Evolutionary conservation across 2,113 vertebrate genomes (phyloP).

Genomic region (Catagonus wagneri): DNA sequence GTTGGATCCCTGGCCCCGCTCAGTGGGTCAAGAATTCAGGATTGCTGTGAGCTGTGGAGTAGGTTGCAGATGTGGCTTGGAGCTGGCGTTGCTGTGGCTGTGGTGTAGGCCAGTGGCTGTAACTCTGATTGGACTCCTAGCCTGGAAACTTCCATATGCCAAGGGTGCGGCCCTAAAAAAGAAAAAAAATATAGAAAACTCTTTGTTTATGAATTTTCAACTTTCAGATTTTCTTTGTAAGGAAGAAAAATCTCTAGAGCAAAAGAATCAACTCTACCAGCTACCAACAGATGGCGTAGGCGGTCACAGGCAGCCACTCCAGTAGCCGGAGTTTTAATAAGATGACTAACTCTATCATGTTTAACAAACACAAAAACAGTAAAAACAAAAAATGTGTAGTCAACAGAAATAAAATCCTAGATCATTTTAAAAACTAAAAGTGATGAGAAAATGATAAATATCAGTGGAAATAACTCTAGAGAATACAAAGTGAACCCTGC

Average conservation of each 20-base stretch:
- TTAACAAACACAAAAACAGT: slow-evolving; percentile 35
- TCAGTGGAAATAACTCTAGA: not conserved
- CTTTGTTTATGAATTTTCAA: not conserved
- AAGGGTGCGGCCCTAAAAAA: too few species aligned
- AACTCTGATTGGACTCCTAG: too few species aligned
- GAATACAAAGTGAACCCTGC: not conserved
- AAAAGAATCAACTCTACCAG: slow-evolving; percentile 13
- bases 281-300: not conserved
- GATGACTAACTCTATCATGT: not conserved
- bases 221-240: not conserved
- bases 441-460: not conserved
- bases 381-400: not conserved
- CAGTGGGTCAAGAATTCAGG: too few species aligned
- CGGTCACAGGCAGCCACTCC: not conserved
- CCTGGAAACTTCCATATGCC: too few species aligned
- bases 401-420: not conserved
- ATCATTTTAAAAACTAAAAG: slow-evolving; percentile 14
- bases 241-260: not conserved
- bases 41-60: too few species aligned
- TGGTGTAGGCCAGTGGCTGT: too few species aligned
- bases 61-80: too few species aligned
- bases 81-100: too few species aligned
- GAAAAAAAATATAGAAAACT: not conserved
- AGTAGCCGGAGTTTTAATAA: not conserved
- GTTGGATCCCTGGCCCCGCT: too few species aligned